A percentile compares a stretch with the other conserved stretches of the same genome.
Evolutionary conservation across 2,888 invertebrate genomes (phyloP).

Genomic region (Beris morrisii): DNA sequence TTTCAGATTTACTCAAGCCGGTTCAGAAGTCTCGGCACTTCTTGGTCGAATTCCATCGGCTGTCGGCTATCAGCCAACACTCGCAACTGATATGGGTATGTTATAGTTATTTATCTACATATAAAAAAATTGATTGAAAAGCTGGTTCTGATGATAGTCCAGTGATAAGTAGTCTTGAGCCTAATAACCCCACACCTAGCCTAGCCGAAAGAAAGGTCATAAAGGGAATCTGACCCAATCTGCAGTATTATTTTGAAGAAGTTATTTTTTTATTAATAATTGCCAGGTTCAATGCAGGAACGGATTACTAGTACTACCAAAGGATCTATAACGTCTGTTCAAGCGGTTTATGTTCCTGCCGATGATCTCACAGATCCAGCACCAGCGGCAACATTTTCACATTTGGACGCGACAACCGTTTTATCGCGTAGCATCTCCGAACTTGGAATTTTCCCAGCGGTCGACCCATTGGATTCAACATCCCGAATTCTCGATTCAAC

Average conservation of each 20-base stretch:
- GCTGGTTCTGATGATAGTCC: no score
- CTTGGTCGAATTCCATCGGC: constrained; percentile 94
- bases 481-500: constrained; percentile 94
- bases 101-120: neutral
- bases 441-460: constrained; percentile 91
- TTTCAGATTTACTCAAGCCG: constrained; percentile 91
- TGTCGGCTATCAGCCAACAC: constrained; percentile 92
- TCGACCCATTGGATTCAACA: constrained; percentile 91
- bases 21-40: constrained; percentile 86
- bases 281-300: constrained; percentile 79
- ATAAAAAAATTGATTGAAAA: neutral
- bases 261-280: no score
- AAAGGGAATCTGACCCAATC: no score
- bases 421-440: constrained; percentile 91
- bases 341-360: constrained; percentile 93
- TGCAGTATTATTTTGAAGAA: neutral
- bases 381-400: constrained; percentile 93
- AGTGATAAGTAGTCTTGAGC: neutral
- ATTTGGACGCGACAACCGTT: constrained; percentile 94
- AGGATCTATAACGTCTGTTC: constrained; percentile 94
- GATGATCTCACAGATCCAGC: constrained; percentile 97
- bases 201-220: neutral
- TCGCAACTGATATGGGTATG: constrained; percentile 93
- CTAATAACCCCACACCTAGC: neutral
- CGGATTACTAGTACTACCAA: constrained; percentile 93